These are phyloP conservation scores for Anomalospiza imberbis DNA, from an alignment of 2,797 vertebrate genomes.

Conservation along the genomic window DNA sequence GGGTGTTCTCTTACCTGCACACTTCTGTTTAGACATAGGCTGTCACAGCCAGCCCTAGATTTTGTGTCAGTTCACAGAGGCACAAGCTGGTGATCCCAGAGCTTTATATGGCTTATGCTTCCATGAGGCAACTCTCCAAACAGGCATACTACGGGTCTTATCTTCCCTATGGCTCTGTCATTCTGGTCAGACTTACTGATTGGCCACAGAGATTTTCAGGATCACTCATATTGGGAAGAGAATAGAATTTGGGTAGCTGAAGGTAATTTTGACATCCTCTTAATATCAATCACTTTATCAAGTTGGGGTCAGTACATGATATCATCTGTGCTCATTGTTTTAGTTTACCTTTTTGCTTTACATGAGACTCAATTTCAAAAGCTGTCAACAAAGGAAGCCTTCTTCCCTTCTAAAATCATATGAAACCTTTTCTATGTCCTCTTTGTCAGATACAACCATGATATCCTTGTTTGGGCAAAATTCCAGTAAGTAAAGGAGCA, in stretches of 20 bases:
- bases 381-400: neutral
- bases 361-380: neutral
- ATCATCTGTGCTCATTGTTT: neutral
- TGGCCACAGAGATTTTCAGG: neutral
- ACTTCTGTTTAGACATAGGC: accelerated
- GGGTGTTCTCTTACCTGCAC: neutral
- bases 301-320: neutral
- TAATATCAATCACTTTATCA: neutral
- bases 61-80: neutral
- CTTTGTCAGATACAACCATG: neutral
- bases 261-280: neutral
- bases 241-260: neutral
- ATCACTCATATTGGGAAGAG: neutral
- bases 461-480: neutral
- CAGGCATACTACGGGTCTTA: neutral
- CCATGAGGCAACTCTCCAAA: neutral
- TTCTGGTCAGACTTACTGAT: neutral
- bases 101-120: neutral
- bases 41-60: neutral
- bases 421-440: neutral
- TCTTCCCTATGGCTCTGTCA: neutral
- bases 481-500: neutral
- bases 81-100: neutral
- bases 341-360: neutral
- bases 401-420: neutral